Evolutionary conservation across 1,140 invertebrate species (phyloP).

Genomic region (Dinoponera quadriceps): DNA sequence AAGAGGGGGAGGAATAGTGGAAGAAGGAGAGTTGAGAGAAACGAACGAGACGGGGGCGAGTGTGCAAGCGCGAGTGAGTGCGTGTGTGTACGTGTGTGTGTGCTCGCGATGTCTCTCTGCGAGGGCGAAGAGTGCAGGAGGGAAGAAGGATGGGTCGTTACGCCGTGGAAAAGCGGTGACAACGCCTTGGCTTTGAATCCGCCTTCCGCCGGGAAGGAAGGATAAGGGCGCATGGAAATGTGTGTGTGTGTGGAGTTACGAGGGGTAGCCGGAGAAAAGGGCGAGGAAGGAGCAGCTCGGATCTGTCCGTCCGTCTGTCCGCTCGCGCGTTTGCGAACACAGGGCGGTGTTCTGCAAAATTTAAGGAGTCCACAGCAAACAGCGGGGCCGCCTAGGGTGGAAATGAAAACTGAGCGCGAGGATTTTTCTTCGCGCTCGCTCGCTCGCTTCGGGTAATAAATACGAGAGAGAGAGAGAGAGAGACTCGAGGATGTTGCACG

Average conservation of each 20-base stretch:
- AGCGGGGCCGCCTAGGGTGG: slow-evolving; percentile 20
- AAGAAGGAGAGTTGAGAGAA: slow-evolving; percentile 62
- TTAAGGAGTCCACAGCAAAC: slow-evolving; percentile 69
- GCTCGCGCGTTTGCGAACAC: slow-evolving; percentile 13
- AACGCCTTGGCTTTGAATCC: slow-evolving; percentile 70
- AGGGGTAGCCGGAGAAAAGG: slow-evolving; percentile 5
- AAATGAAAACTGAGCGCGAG: slow-evolving; percentile 62
- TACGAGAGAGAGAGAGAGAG: not conserved
- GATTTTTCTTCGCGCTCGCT: slow-evolving; percentile 56
- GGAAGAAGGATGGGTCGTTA: slow-evolving; percentile 70
- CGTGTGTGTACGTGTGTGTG: slow-evolving; percentile 20
- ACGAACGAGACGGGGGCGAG: slow-evolving; percentile 51
- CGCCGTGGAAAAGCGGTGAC: slow-evolving; percentile 69
- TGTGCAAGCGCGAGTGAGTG: not conserved
- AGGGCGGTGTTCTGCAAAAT: slow-evolving; percentile 69
- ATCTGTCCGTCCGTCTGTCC: slow-evolving; percentile 50
- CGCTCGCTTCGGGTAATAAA: slow-evolving; percentile 42
- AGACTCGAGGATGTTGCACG: not conserved
- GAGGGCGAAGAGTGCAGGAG: slow-evolving; percentile 6
- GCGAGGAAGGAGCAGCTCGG: slow-evolving; percentile 31
- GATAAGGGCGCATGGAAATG: not conserved
- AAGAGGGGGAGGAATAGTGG: slow-evolving; percentile 32
- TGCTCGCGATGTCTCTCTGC: not conserved
- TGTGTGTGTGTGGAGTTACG: not conserved
- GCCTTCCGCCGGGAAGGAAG: slow-evolving; percentile 10